Conservation (phyloP, 2,888 invertebrate species). For the Cabera pusaria region DNA sequence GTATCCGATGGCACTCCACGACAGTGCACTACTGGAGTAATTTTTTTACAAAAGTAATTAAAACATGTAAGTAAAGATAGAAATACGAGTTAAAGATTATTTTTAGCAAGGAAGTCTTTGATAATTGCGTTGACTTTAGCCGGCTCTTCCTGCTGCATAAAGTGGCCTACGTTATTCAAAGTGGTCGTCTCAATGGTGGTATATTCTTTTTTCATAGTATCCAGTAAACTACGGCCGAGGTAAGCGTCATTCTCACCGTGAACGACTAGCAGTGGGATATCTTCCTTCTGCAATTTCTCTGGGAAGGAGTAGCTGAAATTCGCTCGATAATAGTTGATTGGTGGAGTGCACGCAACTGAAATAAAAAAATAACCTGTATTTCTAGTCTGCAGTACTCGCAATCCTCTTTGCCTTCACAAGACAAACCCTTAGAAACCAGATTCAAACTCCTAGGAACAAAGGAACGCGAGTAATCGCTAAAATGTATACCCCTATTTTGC, state of each 20-base stretch:
- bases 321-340: constrained; percentile 83
- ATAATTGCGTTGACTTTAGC: constrained; percentile 76
- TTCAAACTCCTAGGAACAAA: no score
- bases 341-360: constrained; percentile 78
- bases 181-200: constrained; percentile 64
- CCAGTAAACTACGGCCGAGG: constrained; percentile 48
- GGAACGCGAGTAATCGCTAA: no score
- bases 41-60: no score
- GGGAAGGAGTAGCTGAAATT: constrained; percentile 53
- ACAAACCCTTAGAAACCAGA: no score
- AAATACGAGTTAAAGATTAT: constrained; percentile 43
- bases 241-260: constrained; percentile 72
- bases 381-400: no score
- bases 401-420: no score
- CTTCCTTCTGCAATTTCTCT: constrained; percentile 48
- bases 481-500: no score
- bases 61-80: no score
- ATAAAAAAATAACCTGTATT: no score
- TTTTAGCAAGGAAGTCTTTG: constrained; percentile 66
- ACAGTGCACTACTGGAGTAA: no score
- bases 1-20: no score
- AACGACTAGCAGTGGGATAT: constrained; percentile 68
- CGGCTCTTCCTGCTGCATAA: constrained; percentile 82
- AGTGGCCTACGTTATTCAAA: constrained; percentile 74
- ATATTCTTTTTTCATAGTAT: constrained; percentile 63